phyloP scores from a whole-genome alignment of 1,140 invertebrate species.

The Dreissena polymorpha region DNA sequence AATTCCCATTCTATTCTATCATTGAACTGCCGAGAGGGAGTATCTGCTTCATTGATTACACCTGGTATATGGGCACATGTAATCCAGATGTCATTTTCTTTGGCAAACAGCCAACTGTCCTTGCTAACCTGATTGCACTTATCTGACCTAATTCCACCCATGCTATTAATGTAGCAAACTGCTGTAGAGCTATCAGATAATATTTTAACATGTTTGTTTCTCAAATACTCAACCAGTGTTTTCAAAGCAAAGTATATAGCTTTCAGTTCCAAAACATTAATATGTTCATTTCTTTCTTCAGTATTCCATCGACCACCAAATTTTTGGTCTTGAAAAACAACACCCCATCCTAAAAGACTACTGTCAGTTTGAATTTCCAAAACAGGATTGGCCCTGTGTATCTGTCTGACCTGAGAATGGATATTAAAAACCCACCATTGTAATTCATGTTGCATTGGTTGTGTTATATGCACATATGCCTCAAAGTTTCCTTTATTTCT shows the following conservation, averaged over 20 bases:
- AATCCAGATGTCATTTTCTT: too few relatives aligned
- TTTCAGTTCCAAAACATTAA: constrained; percentile 5
- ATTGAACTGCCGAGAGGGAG: too few relatives aligned
- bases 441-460: constrained; percentile 7
- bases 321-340: neutral
- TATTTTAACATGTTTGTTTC: constrained; percentile 21
- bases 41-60: too few relatives aligned
- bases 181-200: constrained; percentile 1
- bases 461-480: constrained; percentile 12
- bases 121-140: neutral
- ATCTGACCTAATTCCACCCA: constrained; percentile 6
- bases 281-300: constrained; percentile 6
- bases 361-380: constrained; percentile 17
- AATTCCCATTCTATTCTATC: too few relatives aligned
- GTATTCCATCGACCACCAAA: neutral
- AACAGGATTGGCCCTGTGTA: constrained; percentile 6
- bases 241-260: neutral
- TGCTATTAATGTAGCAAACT: constrained; percentile 17
- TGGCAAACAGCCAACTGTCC: constrained; percentile 17
- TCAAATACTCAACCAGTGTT: neutral
- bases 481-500: constrained; percentile 7
- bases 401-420: constrained; percentile 2
- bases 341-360: constrained; percentile 18
- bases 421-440: constrained; percentile 23
- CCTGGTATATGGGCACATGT: too few relatives aligned